Conservation (phyloP, 1,140 invertebrate genomes). For the Notospermus geniculatus region DNA sequence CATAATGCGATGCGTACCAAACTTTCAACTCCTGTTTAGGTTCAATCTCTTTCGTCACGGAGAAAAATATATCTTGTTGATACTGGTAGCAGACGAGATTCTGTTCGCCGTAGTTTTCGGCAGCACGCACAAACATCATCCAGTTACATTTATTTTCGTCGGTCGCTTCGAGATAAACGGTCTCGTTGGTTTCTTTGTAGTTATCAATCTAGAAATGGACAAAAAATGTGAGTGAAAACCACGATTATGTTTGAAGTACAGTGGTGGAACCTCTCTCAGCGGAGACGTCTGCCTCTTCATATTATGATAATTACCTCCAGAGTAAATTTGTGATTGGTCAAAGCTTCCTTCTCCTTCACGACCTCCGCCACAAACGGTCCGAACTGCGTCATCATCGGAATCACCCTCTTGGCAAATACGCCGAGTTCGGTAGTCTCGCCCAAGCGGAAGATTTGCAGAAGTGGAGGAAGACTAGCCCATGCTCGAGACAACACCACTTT, state of each 20-base stretch:
- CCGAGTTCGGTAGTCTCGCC: constrained; percentile 59
- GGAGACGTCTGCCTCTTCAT: too few relatives aligned
- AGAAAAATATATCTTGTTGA: constrained; percentile 43
- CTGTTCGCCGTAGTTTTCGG: constrained; percentile 43
- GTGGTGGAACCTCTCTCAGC: too few relatives aligned
- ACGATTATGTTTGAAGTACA: too few relatives aligned
- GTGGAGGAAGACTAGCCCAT: constrained; percentile 67
- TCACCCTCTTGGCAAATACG: constrained; percentile 70
- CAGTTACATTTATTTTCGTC: constrained; percentile 53
- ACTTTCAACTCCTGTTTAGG: constrained; percentile 56
- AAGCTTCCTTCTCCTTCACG: constrained; percentile 66
- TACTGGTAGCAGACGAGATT: constrained; percentile 50
- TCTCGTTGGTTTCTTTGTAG: constrained; percentile 19
- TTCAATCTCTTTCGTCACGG: constrained; percentile 44
- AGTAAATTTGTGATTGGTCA: constrained; percentile 59
- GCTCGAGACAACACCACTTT: constrained; percentile 73
- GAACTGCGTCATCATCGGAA: constrained; percentile 72
- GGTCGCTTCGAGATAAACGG: constrained; percentile 37
- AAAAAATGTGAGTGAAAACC: too few relatives aligned
- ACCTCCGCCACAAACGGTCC: constrained; percentile 73
- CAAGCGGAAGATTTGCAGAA: constrained; percentile 64
- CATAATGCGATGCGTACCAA: constrained; percentile 65
- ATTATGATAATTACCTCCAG: constrained; percentile 51
- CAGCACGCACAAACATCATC: constrained; percentile 53
- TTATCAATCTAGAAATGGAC: constrained; percentile 7